phyloP scores from a whole-genome alignment of 2,113 vertebrate genomes.

The Semnornis frantzii region DNA sequence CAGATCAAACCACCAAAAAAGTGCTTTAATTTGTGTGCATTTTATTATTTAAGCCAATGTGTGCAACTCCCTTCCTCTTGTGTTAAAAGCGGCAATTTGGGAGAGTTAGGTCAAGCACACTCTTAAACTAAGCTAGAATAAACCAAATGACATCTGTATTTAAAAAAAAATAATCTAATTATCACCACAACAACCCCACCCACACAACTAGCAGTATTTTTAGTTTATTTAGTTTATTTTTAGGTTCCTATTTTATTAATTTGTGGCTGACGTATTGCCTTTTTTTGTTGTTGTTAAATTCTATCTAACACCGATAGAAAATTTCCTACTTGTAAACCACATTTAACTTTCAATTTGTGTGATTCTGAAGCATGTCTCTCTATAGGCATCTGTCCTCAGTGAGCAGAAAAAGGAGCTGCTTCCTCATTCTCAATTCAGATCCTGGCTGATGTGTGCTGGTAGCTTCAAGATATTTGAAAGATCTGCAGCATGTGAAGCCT shows the following conservation, averaged over 20 bases:
- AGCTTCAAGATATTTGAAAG: background rate
- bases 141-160: background rate
- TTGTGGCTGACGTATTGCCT: background rate
- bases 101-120: background rate
- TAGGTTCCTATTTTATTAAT: background rate
- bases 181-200: background rate
- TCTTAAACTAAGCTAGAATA: background rate
- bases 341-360: background rate
- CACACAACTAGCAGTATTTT: background rate
- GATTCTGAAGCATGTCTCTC: background rate
- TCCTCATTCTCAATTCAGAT: background rate
- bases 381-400: background rate
- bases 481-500: background rate
- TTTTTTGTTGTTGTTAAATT: background rate
- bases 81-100: background rate
- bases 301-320: background rate
- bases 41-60: background rate
- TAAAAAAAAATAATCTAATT: background rate
- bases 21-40: background rate
- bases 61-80: background rate
- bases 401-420: background rate
- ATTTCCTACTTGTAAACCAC: background rate
- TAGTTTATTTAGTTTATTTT: too few relatives aligned
- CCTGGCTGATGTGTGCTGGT: rapidly evolving
- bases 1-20: background rate